Evolutionary conservation across 2,113 vertebrate genomes (phyloP), one percentile per base, ranked within the genome.

Genomic region (Cyprinus carpio): DNA sequence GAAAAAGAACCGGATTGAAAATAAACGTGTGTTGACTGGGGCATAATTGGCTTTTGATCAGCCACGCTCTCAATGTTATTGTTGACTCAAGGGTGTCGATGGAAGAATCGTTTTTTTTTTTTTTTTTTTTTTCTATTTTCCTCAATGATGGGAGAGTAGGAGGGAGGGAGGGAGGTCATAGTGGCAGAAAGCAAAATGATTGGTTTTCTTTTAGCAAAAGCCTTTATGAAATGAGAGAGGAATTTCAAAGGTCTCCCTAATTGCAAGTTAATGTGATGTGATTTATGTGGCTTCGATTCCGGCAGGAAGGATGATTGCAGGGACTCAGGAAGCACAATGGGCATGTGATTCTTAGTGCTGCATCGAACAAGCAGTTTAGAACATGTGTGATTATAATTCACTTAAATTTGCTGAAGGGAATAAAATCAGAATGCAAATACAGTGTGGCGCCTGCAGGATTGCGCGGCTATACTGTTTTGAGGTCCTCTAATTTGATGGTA

Each of bases 231-330:
- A 82, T 87, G 75, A 83, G 77, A 88, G 81, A 56, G 77, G 77
- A 67, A 82, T 89, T 87, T 88, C 76, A 88, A 90, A 88, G 83
- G 76, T 80, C 78, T 46, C 78, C 65, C 40, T 87, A 90, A 89
- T 88, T 89, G 89, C 84, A 64, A 81, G 80, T 83, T 88, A 89
- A 86, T 88, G 82, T 72, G 64, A 67, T 78, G 56, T 86, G 85
- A 88, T 90, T 89, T 86, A 83, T 67, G 82, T 87, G 69, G 79
- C 82, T 85, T 83, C 76, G 82, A 87, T 85, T 89, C 87, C 37
- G 82, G 79, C 51, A 77, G 84, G 67, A 88, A 87, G 27, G 56
- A 58, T 65, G 72, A 80, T 77, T 85, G 74, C 40, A 87, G 60
- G 79, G 88, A 90, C 85, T 87, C 71, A 78, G 83, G 67, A 83